A percentile compares a stretch with the other conserved stretches of the same genome.
phyloP scores from a whole-genome alignment of 2,888 invertebrate species.

The Oxystoma pomonae region DNA sequence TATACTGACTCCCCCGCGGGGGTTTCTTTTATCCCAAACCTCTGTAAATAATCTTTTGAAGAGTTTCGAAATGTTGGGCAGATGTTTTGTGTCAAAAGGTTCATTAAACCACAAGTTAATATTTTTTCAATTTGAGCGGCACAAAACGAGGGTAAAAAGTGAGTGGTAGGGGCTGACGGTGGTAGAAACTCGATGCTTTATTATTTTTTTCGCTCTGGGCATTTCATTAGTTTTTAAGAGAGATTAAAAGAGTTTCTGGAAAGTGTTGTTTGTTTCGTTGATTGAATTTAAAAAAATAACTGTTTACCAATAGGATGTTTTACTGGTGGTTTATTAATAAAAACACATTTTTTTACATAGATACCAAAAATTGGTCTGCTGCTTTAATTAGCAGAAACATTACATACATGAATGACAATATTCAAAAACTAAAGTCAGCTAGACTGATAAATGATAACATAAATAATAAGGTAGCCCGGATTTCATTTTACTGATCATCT shows the following conservation, averaged over 20 bases:
- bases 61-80: constrained; percentile 1
- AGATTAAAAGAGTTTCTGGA: background rate
- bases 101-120: constrained; percentile 5
- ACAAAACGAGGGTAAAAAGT: background rate
- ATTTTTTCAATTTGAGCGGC: background rate
- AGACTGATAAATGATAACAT: too few species aligned
- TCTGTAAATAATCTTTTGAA: constrained; percentile 4
- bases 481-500: too few species aligned
- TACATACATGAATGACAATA: too few species aligned
- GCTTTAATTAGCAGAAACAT: too few species aligned
- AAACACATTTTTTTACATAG: too few species aligned
- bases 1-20: background rate
- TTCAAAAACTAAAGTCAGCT: too few species aligned
- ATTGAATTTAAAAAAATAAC: too few species aligned
- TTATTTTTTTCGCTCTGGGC: background rate
- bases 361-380: too few species aligned
- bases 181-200: background rate
- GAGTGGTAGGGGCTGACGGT: background rate
- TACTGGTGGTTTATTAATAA: too few species aligned
- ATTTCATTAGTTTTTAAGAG: background rate
- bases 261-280: too few species aligned
- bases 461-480: too few species aligned
- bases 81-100: constrained; percentile 5
- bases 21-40: constrained; percentile 3
- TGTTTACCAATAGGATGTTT: too few species aligned